phyloP scores from a whole-genome alignment of 2,113 vertebrate genomes.

The Grammomys surdaster region DNA sequence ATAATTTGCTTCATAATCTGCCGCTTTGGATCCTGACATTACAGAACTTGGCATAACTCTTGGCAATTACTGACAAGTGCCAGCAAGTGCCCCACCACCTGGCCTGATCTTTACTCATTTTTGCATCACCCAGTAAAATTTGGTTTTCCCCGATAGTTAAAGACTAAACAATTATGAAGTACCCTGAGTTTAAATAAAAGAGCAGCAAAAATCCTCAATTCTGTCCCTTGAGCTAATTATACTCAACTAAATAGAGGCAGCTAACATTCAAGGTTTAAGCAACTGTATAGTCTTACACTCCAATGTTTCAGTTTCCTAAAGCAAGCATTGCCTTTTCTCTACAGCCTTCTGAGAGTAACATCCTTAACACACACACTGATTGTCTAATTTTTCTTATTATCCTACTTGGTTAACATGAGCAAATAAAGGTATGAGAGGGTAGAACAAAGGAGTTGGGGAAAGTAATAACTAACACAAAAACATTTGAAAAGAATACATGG shows the following conservation, averaged over 20 bases:
- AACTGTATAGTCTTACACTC: not conserved
- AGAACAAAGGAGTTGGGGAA: not conserved
- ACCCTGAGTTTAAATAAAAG: slow-evolving; percentile 13
- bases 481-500: not conserved
- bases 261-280: not conserved
- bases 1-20: not conserved
- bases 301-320: not conserved
- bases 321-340: not conserved
- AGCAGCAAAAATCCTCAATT: not conserved
- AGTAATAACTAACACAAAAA: not conserved
- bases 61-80: not conserved
- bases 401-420: not conserved
- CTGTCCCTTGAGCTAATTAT: slow-evolving; percentile 1
- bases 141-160: not conserved
- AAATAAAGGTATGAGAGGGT: not conserved
- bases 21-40: not conserved
- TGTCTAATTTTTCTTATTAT: not conserved
- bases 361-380: not conserved
- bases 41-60: not conserved
- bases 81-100: not conserved
- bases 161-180: slow-evolving; percentile 43
- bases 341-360: not conserved
- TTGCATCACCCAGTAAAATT: not conserved
- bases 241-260: not conserved
- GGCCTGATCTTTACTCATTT: not conserved